phyloP scores from a whole-genome alignment of 1,140 invertebrate genomes.

The Bathynomus jamesi region DNA sequence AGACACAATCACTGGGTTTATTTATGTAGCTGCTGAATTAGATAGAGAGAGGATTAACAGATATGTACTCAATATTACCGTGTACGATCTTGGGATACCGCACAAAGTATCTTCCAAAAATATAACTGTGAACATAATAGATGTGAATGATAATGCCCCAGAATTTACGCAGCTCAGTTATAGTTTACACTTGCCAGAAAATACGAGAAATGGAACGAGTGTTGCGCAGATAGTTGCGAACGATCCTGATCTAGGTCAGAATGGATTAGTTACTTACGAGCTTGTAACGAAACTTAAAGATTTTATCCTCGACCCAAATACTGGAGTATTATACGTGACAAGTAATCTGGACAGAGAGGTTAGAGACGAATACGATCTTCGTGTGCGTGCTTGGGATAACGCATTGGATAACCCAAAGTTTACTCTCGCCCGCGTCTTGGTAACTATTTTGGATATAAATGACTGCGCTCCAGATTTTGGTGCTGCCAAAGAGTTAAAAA shows the following conservation, averaged over 20 bases:
- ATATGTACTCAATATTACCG: constrained; percentile 79
- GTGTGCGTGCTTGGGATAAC: constrained; percentile 70
- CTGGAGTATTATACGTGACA: constrained; percentile 69
- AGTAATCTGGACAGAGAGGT: constrained; percentile 72
- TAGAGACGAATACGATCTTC: constrained; percentile 72
- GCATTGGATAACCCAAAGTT: constrained; percentile 48
- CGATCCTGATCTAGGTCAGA: constrained; percentile 51
- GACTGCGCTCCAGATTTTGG: constrained; percentile 77
- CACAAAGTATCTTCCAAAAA: constrained; percentile 65
- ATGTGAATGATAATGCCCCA: constrained; percentile 49
- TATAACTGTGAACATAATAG: constrained; percentile 54
- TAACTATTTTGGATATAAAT: constrained; percentile 79
- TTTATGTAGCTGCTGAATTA: constrained; percentile 73
- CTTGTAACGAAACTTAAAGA: constrained; percentile 70
- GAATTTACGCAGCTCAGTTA: constrained; percentile 47
- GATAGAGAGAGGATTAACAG: constrained; percentile 75
- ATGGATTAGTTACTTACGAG: constrained; percentile 70
- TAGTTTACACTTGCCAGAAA: constrained; percentile 45
- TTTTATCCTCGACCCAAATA: constrained; percentile 69
- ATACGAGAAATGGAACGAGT: constrained; percentile 42
- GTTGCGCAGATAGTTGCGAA: constrained; percentile 47
- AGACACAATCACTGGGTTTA: constrained; percentile 72
- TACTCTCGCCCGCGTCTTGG: constrained; percentile 49
- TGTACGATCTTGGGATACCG: constrained; percentile 76
- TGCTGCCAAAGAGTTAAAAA: constrained; percentile 40